These are phyloP conservation scores for Napeogenes sylphis DNA, from an alignment of 2,888 invertebrate species.

Conservation along the genomic window DNA sequence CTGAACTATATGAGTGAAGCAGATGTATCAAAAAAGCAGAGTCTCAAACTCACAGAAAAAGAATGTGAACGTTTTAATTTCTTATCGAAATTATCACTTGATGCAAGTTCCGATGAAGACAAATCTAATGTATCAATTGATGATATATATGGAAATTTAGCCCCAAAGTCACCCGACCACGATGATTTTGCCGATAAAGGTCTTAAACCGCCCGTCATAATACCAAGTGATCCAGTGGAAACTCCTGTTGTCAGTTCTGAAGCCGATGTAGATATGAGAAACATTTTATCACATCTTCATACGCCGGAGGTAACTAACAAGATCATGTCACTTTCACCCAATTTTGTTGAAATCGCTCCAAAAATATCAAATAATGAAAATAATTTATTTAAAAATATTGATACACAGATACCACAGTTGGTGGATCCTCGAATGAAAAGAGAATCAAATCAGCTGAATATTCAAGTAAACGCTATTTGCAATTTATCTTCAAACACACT, in stretches of 20 bases:
- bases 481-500: constrained; percentile 22
- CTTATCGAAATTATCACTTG: constrained; percentile 47
- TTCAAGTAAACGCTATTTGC: constrained; percentile 38
- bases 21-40: constrained; percentile 54
- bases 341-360: constrained; percentile 7
- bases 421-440: constrained; percentile 54
- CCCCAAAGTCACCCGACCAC: constrained; percentile 64
- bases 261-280: constrained; percentile 64
- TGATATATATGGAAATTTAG: constrained; percentile 52
- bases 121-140: constrained; percentile 35
- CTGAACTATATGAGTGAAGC: constrained; percentile 37
- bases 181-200: constrained; percentile 42
- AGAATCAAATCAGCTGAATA: constrained; percentile 39
- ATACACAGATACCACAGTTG: constrained; percentile 12
- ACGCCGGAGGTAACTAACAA: constrained; percentile 13
- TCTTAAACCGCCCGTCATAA: constrained; percentile 55
- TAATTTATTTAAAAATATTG: constrained; percentile 16
- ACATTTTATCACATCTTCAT: constrained; percentile 38
- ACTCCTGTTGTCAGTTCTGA: constrained; percentile 36
- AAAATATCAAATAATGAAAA: constrained; percentile 12
- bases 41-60: constrained; percentile 68
- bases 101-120: constrained; percentile 53
- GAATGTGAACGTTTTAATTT: constrained; percentile 71
- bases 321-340: neutral
- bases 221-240: constrained; percentile 62